phyloP scores from a whole-genome alignment of 2,888 invertebrate species.

The Drosophila merina region DNA sequence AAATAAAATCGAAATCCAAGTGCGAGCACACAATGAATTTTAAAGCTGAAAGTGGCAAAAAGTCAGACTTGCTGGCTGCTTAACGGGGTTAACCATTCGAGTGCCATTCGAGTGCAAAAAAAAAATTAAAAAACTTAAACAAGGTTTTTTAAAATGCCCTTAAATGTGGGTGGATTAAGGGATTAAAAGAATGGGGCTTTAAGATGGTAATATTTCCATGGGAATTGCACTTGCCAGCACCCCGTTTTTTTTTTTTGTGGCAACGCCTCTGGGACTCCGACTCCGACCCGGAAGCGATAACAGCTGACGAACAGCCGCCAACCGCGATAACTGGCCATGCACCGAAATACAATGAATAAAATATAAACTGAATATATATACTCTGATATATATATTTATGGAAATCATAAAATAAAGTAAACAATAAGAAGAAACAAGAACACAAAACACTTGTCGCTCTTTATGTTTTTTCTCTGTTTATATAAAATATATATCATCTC shows the following conservation, averaged over 20 bases:
- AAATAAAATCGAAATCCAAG: conserved; percentile 47
- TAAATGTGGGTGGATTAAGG: no score
- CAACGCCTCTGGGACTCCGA: conserved; percentile 7
- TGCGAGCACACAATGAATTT: conserved; percentile 67
- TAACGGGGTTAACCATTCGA: conserved; percentile 64
- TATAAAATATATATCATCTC: neutral
- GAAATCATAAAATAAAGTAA: neutral
- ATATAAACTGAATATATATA: neutral
- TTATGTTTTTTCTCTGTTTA: neutral
- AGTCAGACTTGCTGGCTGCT: conserved; percentile 14
- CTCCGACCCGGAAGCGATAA: conserved; percentile 40
- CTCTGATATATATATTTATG: neutral
- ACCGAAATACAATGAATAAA: conserved; percentile 18
- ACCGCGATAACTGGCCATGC: conserved; percentile 48
- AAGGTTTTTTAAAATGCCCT: no score
- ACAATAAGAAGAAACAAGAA: neutral
- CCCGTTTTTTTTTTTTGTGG: neutral
- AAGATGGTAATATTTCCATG: conserved; percentile 36
- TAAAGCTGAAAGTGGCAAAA: conserved; percentile 53
- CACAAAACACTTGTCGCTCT: neutral
- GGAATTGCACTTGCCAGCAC: conserved; percentile 64
- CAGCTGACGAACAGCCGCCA: conserved; percentile 21
- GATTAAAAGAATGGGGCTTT: no score
- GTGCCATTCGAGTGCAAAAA: conserved; percentile 4
- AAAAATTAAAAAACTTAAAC: neutral